Evolutionary conservation across 2,888 invertebrate genomes (phyloP), one percentile per base, ranked within the genome.

Genomic region (Melipona bicolor): DNA sequence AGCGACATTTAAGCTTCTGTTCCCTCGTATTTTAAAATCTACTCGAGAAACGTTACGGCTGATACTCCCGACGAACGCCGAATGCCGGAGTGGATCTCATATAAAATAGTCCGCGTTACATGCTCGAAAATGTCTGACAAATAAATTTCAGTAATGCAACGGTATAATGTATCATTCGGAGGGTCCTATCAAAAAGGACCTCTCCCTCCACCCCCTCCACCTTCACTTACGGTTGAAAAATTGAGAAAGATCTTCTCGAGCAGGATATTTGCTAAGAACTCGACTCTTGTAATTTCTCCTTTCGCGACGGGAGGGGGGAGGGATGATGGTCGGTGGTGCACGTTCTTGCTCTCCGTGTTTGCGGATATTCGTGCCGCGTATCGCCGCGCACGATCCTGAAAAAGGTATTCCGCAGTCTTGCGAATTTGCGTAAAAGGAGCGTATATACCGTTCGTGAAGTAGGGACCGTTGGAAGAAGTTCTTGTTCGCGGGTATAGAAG

Each of bases 201-300:
- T 19, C 36, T 9, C 9, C 32, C 32, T 32, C 32, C 32, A 4
- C 32, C 0, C 32, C 43, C 43, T 43, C 43, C 43, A 43, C 9
- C 43, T 1, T 43, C 13, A 15, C 56, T 59, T 24, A 68, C 24
- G 19, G 4, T 43, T 11, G 49, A 15, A 43, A 17, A 68, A 61
- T 61, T 61, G 24, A 24, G 17, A 24, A 68, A 43, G 43, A 68
- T 50, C 43, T 68, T 43, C 17, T 49, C 19, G 9, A 32, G 49
- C 24, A 49, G 19, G 67, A 49, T 68, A 68, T 68, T 68, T 68
- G 67, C 67, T 24, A 49, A 49, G 67, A 68, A 50, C 67, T 68
- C 67, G 67, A 49, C 43, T 24, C 49, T 19, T 67, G 67, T 67
- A 67, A 67, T 67, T 67, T 67, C 56, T 15, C n/a, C n/a, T 49